A percentile compares a stretch with the other conserved stretches of the same genome.
Conservation (phyloP, 2,113 vertebrate species). For the Notarius lentiginosus region DNA sequence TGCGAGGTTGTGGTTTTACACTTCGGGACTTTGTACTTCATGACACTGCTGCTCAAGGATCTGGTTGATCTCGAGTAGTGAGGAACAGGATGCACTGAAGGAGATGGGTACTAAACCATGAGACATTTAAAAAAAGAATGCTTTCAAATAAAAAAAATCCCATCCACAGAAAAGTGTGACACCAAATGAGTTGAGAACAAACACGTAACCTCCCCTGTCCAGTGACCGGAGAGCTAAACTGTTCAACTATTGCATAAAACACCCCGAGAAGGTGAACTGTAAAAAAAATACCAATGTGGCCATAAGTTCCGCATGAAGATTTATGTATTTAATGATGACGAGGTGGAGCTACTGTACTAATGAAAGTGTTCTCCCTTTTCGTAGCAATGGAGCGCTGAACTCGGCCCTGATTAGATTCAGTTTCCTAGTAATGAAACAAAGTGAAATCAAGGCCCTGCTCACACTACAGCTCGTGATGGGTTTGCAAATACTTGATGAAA, state of each 20-base stretch:
- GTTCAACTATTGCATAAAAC: not conserved
- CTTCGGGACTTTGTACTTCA: too few species aligned
- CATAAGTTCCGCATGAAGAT: not conserved
- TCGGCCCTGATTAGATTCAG: not conserved
- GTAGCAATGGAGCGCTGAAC: not conserved
- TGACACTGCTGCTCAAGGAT: too few species aligned
- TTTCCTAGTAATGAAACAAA: not conserved
- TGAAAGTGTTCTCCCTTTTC: not conserved
- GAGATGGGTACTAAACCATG: too few species aligned
- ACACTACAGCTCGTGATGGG: too few species aligned
- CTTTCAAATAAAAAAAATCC: too few species aligned
- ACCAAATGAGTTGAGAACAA: too few species aligned
- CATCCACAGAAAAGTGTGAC: too few species aligned
- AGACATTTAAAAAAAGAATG: too few species aligned
- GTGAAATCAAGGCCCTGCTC: not conserved
- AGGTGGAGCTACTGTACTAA: not conserved
- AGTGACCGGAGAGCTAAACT: not conserved
- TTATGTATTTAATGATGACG: not conserved
- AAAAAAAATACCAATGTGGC: not conserved
- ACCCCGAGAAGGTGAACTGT: not conserved
- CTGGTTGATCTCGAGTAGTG: too few species aligned
- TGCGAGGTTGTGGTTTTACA: too few species aligned
- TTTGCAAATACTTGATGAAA: too few species aligned
- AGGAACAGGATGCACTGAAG: too few species aligned
- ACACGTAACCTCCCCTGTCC: not conserved